phyloP scores from a whole-genome alignment of 2,888 invertebrate species.

The Tachina grossa region DNA sequence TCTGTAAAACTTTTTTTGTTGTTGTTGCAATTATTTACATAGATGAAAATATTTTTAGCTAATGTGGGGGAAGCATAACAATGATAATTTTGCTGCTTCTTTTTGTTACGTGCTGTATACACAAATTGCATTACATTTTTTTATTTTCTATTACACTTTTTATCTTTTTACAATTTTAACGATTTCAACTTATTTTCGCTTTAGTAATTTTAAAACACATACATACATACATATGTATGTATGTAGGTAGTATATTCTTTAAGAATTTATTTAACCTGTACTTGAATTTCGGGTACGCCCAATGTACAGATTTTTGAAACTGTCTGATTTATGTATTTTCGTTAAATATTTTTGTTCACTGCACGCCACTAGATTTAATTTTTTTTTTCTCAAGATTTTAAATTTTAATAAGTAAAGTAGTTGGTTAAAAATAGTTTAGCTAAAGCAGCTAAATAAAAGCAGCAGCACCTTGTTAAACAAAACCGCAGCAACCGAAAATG shows the following conservation, averaged over 20 bases:
- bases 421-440: conserved; percentile 67
- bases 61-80: conserved; percentile 12
- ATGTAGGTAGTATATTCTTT: not conserved
- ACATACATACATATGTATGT: not conserved
- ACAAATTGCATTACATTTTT: conserved; percentile 33
- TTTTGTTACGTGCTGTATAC: conserved; percentile 9
- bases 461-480: conserved; percentile 30
- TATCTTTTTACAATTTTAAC: conserved; percentile 1
- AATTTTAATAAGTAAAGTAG: conserved; percentile 55
- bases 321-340: conserved; percentile 4
- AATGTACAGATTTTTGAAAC: not conserved
- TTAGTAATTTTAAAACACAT: not conserved
- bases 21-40: conserved; percentile 10
- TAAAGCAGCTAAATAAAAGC: conserved; percentile 54
- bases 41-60: conserved; percentile 26
- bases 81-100: conserved; percentile 20
- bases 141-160: not conserved
- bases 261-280: not conserved
- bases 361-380: conserved; percentile 32
- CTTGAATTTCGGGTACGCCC: not conserved
- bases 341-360: conserved; percentile 31
- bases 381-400: conserved; percentile 31
- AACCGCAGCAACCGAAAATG: conserved; percentile 32
- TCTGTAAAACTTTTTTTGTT: not conserved
- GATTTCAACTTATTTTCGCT: not conserved